These are phyloP conservation scores for Deroptyus accipitrinus DNA, from an alignment of 2,113 vertebrate genomes.

Conservation along the genomic window DNA sequence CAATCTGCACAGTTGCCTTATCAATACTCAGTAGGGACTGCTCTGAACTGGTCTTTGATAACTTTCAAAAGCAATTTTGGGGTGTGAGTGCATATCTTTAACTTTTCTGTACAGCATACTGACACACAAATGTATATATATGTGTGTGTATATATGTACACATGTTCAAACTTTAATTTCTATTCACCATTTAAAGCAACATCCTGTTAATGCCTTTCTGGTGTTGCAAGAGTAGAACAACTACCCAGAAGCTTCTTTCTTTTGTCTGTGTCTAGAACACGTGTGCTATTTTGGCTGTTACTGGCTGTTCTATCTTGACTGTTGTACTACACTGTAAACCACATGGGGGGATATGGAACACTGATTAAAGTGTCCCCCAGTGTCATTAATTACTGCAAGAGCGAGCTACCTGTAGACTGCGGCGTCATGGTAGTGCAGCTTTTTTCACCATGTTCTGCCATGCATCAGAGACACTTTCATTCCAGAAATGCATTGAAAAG, in stretches of 20 bases:
- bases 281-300: conserved; percentile 4
- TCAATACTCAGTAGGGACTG: background rate
- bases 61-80: background rate
- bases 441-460: background rate
- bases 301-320: background rate
- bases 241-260: background rate
- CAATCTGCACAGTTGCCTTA: conserved; percentile 47
- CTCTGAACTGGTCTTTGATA: background rate
- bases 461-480: background rate
- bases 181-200: conserved; percentile 25
- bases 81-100: background rate
- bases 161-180: background rate
- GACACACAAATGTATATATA: background rate
- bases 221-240: conserved; percentile 41
- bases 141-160: background rate
- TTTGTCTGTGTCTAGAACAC: conserved; percentile 4
- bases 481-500: background rate
- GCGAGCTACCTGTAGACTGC: background rate
- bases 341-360: background rate
- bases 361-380: background rate
- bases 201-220: conserved; percentile 37
- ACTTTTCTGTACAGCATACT: background rate
- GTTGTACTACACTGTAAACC: background rate
- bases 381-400: background rate
- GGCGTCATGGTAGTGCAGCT: background rate